A percentile compares a stretch with the other conserved stretches of the same genome.
Conservation (phyloP, 2,113 vertebrate species). For the Microtus oregoni region DNA sequence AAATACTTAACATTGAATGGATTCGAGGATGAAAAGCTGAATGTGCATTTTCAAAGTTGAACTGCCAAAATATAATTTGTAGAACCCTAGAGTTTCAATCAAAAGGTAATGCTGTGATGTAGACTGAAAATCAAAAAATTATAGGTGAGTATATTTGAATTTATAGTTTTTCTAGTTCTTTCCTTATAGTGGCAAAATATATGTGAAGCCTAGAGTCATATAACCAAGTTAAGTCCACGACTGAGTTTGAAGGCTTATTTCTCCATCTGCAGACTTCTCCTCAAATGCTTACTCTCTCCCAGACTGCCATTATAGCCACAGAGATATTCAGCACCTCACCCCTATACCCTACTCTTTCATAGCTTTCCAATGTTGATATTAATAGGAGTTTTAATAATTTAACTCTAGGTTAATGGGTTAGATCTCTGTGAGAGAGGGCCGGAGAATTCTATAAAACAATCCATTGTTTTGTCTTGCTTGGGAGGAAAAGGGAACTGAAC, state of each 20-base stretch:
- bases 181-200: not conserved
- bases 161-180: constrained; percentile 9
- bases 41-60: constrained; percentile 10
- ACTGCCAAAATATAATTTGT: constrained; percentile 54
- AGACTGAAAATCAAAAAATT: constrained; percentile 33
- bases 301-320: not conserved
- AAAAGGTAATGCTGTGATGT: constrained; percentile 11
- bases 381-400: not conserved
- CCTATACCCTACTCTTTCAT: no score
- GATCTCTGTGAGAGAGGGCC: not conserved
- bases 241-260: not conserved
- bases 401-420: not conserved
- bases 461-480: not conserved
- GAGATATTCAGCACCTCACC: not conserved
- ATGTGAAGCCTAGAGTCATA: not conserved
- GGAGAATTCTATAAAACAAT: not conserved
- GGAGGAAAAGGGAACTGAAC: not conserved
- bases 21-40: constrained; percentile 29
- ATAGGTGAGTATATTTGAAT: constrained; percentile 25
- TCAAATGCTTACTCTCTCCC: not conserved
- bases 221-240: not conserved
- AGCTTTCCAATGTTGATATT: not conserved
- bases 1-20: not conserved
- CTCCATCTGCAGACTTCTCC: not conserved
- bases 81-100: constrained; percentile 31